phyloP scores from a whole-genome alignment of 1,140 invertebrate species.

The Penaeus japonicus region DNA sequence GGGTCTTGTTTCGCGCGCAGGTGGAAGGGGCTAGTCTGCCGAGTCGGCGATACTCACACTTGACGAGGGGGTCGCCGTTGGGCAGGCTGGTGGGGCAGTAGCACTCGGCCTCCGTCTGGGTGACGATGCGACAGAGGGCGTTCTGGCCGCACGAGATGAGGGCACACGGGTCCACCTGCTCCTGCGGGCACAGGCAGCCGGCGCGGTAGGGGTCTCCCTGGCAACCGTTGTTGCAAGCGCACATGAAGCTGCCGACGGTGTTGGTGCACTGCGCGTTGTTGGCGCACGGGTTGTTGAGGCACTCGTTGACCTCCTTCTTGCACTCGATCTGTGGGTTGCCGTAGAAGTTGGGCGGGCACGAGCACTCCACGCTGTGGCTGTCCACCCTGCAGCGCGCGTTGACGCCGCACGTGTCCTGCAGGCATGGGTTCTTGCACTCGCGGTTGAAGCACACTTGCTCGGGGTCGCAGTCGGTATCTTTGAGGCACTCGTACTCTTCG shows the following conservation, averaged over 20 bases:
- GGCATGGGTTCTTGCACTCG: constrained; percentile 83
- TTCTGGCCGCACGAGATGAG: constrained; percentile 80
- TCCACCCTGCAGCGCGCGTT: constrained; percentile 87
- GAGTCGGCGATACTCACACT: constrained; percentile 73
- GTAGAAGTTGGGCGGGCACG: constrained; percentile 83
- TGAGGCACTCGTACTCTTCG: constrained; percentile 76
- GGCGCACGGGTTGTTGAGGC: constrained; percentile 79
- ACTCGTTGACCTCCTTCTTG: constrained; percentile 73
- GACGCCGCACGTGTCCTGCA: constrained; percentile 77
- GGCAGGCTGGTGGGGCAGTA: constrained; percentile 83
- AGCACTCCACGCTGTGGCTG: constrained; percentile 78
- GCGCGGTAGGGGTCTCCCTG: constrained; percentile 78
- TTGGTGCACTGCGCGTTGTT: constrained; percentile 83
- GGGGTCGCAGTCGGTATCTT: constrained; percentile 78
- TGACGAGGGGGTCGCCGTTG: constrained; percentile 81
- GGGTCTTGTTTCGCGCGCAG: too few relatives aligned
- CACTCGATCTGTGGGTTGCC: constrained; percentile 85
- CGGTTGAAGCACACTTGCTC: constrained; percentile 80
- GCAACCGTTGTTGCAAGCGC: constrained; percentile 80
- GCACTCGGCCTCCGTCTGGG: constrained; percentile 75
- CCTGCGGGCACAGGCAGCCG: constrained; percentile 77
- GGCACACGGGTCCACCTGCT: constrained; percentile 73
- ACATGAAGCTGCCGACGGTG: constrained; percentile 75
- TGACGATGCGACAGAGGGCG: constrained; percentile 75
- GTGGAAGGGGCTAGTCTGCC: too few relatives aligned